A percentile compares a stretch with the other conserved stretches of the same genome.
Evolutionary conservation across 2,888 invertebrate species (phyloP).

Genomic region (Acleris sparsana): DNA sequence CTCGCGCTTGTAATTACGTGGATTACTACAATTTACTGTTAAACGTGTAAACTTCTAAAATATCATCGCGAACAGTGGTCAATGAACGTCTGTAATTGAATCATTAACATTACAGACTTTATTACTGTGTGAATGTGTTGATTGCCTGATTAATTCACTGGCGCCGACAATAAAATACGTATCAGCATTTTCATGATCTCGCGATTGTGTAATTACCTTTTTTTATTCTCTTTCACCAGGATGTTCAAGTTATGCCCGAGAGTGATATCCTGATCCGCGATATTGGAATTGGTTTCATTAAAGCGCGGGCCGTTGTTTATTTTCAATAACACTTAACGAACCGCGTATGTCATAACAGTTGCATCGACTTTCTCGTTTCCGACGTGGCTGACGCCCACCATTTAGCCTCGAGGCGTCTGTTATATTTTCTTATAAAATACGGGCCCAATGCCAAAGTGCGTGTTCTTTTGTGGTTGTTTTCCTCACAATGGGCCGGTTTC

Average conservation of each 20-base stretch:
- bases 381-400: constrained; percentile 74
- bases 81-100: constrained; percentile 24
- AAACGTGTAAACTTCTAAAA: constrained; percentile 23
- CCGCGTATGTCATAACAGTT: constrained; percentile 81
- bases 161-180: constrained; percentile 23
- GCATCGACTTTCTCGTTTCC: constrained; percentile 78
- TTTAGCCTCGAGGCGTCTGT: constrained; percentile 68
- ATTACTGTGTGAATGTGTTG: constrained; percentile 34
- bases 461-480: constrained; percentile 79
- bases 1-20: constrained; percentile 43
- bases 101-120: constrained; percentile 34
- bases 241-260: constrained; percentile 21
- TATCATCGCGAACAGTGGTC: constrained; percentile 4
- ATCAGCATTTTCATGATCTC: constrained; percentile 30
- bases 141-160: constrained; percentile 33
- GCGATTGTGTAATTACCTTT: constrained; percentile 28
- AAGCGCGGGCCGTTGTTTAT: constrained; percentile 63
- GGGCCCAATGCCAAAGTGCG: constrained; percentile 65
- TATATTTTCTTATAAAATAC: constrained; percentile 78
- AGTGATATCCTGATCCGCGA: constrained; percentile 41
- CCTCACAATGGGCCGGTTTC: constrained; percentile 77
- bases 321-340: constrained; percentile 72
- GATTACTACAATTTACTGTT: constrained; percentile 19
- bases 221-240: constrained; percentile 15
- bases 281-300: constrained; percentile 56